A percentile compares a stretch with the other conserved stretches of the same genome.
Evolutionary conservation across 2,888 invertebrate species (phyloP).

Genomic region (Scelioninae gen. 2): DNA sequence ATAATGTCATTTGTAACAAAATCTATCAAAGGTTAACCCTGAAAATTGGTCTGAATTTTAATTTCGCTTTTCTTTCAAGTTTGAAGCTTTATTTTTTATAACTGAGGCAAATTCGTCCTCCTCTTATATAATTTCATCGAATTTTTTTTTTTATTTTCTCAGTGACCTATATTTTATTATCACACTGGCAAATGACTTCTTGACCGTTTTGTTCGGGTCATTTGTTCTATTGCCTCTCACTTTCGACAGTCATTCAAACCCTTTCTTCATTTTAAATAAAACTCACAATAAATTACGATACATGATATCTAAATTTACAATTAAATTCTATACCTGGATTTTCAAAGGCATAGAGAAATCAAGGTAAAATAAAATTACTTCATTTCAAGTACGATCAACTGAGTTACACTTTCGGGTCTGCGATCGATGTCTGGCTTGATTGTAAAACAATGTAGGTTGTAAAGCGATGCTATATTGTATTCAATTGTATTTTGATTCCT

Average conservation of each 20-base stretch:
- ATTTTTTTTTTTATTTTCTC: conserved; percentile 8
- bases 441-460: conserved; percentile 34
- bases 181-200: conserved; percentile 11
- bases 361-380: conserved; percentile 18
- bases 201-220: conserved; percentile 2
- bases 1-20: too few species aligned
- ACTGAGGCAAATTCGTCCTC: too few species aligned
- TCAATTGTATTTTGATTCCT: conserved; percentile 11
- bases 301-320: neutral
- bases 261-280: neutral
- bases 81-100: too few species aligned
- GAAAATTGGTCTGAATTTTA: too few species aligned
- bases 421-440: conserved; percentile 33
- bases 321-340: neutral
- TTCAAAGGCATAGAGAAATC: conserved; percentile 3
- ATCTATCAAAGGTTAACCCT: too few species aligned
- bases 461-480: conserved; percentile 18
- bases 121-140: conserved; percentile 16
- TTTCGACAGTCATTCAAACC: neutral
- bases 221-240: neutral
- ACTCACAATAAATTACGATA: neutral
- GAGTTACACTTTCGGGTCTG: conserved; percentile 15
- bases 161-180: conserved; percentile 33
- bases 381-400: conserved; percentile 9
- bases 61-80: too few species aligned